Evolutionary conservation across 2,113 vertebrate species (phyloP).

Genomic region (Bagarius yarrelli): DNA sequence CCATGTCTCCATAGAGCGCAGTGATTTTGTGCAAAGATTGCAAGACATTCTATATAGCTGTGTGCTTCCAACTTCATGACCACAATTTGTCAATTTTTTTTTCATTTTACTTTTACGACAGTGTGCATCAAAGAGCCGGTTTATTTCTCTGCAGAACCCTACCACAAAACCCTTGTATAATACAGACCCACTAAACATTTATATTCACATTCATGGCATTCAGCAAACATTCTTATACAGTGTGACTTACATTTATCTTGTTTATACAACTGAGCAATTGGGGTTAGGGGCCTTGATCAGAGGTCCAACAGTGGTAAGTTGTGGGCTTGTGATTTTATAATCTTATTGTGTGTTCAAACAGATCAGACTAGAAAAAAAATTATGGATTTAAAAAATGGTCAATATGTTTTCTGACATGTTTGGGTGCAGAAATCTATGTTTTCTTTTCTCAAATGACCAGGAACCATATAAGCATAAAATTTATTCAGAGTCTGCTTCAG

Average conservation of each 20-base stretch:
- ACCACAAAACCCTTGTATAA: not conserved
- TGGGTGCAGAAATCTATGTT: not conserved
- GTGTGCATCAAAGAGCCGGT: not conserved
- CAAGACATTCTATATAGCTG: too few relatives aligned
- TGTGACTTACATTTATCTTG: too few relatives aligned
- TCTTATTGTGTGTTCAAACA: not conserved
- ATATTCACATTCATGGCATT: too few relatives aligned
- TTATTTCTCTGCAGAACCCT: not conserved
- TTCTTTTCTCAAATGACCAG: not conserved
- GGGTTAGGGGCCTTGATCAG: too few relatives aligned
- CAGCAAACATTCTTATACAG: too few relatives aligned
- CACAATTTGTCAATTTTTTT: too few relatives aligned
- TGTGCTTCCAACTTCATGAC: too few relatives aligned
- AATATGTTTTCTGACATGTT: slow-evolving; percentile 1
- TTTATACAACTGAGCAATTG: too few relatives aligned
- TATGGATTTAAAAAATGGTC: not conserved
- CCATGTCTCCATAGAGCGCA: too few relatives aligned
- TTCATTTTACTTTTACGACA: too few relatives aligned
- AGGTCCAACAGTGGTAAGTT: too few relatives aligned
- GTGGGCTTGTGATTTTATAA: not conserved
- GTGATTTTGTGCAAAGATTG: too few relatives aligned
- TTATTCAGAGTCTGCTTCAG: not conserved
- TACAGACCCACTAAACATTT: not conserved
- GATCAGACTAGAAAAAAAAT: not conserved
- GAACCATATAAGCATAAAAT: not conserved